Percentiles rank a stretch among this genome's conserved stretches.
Conservation (phyloP, 92 coral and sea anemone genomes). For the Epizoanthus scotinus region DNA sequence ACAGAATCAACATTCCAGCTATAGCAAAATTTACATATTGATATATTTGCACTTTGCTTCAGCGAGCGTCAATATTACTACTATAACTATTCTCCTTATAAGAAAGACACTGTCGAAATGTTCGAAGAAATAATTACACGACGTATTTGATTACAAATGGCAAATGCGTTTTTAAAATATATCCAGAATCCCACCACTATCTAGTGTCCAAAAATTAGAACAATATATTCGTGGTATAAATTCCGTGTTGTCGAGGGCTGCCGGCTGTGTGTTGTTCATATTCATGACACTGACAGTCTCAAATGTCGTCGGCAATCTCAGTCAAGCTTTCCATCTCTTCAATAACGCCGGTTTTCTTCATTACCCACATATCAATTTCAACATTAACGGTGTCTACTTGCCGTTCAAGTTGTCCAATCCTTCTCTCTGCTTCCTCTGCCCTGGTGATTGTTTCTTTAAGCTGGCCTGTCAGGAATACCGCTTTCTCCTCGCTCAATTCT, state of each 20-base stretch:
- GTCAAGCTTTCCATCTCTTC: constrained; percentile 55
- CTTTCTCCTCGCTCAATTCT: constrained; percentile 70
- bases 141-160: constrained; percentile 18
- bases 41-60: too few species aligned
- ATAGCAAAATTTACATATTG: constrained; percentile 29
- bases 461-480: constrained; percentile 65
- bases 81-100: neutral
- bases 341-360: constrained; percentile 31
- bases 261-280: neutral
- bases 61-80: neutral
- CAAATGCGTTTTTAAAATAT: neutral
- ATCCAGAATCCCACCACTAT: neutral
- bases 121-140: neutral
- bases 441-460: constrained; percentile 62
- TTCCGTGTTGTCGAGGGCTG: neutral
- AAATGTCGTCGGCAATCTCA: constrained; percentile 17
- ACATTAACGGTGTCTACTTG: constrained; percentile 28
- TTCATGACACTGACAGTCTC: too few species aligned
- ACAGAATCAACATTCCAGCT: constrained; percentile 4
- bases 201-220: neutral
- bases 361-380: constrained; percentile 43
- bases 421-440: constrained; percentile 74
- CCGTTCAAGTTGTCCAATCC: constrained; percentile 56
- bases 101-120: neutral
- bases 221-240: constrained; percentile 18